Base-by-base conservation (phyloP, 1,140 invertebrate species). In the Varroa destructor region DNA sequence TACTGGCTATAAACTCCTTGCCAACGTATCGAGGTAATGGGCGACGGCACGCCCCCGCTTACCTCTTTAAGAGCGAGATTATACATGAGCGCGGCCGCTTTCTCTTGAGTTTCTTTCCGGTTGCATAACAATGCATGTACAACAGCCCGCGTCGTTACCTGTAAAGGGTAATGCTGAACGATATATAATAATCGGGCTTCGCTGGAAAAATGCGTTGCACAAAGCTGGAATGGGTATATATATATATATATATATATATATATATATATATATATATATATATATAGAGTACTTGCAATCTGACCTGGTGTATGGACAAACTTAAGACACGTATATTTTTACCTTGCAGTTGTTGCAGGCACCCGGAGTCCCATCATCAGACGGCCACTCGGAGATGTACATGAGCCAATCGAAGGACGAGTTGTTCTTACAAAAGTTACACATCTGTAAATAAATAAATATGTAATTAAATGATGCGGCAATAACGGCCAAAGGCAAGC, bases 1-100 rank as follows among this genome's bases (percentile, higher is more conserved):
- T 25, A 25, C 25, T 25, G 25, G 25, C 25, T 25, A 25, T 25
- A 25, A 25, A 25, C 25, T 25, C 25, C 25, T 25, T 25, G 25
- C 25, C 25, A 25, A 25, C 25, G 25, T 25, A 25, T 25, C 25
- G 25, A 25, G 25, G 25, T 25, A 25, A 25, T 25, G 25, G 25
- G 25, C 25, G 25, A 25, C 25, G 25, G 25, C 25, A 25, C 25
- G 25, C 25, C 25, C 25, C 25, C 25, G 37, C 70, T 74, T 72
- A 81, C 91, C 87, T 95, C 91, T 87, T 93, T 94, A 83, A 88
- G 88, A 75, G 89, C 89, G 72, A 94, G 83, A 79, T 95, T 95
- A 81, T 92, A 88, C 73, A 94, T 86, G 70, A 95, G 87, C 73
- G 90, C 89, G 3, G 88, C 85, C 61, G 91, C 92, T 74, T 86